These are phyloP conservation scores for Muscicapa adusta DNA, from an alignment of 2,113 vertebrate genomes.

Conservation along the genomic window DNA sequence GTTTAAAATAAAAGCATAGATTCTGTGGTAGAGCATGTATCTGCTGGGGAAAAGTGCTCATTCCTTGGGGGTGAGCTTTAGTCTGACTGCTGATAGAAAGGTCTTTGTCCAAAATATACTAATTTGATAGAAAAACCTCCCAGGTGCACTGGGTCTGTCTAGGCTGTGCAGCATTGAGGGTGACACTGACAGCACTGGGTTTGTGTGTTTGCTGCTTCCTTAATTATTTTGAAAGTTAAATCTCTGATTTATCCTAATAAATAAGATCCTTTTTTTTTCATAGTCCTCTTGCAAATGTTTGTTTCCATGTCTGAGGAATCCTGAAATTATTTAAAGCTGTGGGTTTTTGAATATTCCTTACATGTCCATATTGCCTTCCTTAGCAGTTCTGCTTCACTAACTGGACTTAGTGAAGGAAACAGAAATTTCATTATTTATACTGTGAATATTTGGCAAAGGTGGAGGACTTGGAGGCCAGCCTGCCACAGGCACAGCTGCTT, in stretches of 20 bases:
- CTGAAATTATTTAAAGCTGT: not conserved
- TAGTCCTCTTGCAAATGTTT: not conserved
- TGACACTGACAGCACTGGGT: not conserved
- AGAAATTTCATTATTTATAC: not conserved
- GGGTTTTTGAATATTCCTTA: not conserved
- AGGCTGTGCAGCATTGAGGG: not conserved
- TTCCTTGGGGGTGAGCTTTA: not conserved
- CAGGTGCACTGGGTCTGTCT: not conserved
- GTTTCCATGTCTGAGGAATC: not conserved
- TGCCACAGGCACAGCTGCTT: not conserved
- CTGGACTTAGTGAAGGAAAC: not conserved
- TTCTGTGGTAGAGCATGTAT: not conserved
- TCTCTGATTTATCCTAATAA: not conserved
- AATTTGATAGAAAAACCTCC: not conserved
- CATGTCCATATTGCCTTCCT: not conserved
- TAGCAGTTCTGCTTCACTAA: not conserved
- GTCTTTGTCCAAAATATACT: not conserved
- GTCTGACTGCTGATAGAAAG: not conserved
- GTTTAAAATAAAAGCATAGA: not conserved
- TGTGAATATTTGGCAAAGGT: not conserved
- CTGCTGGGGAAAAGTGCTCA: not conserved
- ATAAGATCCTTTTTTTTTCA: not conserved
- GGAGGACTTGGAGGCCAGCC: not conserved
- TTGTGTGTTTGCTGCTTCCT: not conserved
- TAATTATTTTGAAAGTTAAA: not conserved